Evolutionary conservation across 53 echinoderm and acorn worm species (phyloP).

Genomic region (Hippasteria phrygiana): DNA sequence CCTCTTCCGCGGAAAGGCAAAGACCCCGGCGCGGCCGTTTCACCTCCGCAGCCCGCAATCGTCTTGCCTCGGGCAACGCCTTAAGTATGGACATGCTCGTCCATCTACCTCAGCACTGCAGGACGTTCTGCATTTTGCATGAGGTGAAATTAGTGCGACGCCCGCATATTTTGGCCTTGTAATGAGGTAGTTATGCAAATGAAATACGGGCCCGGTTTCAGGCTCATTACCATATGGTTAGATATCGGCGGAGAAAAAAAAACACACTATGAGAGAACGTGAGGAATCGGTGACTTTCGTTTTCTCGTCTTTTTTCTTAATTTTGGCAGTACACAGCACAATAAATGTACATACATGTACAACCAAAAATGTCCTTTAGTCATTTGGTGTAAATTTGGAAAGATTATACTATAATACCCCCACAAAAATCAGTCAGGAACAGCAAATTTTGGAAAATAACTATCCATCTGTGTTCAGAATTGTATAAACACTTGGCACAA

Average conservation of each 20-base stretch:
- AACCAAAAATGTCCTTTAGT: too few species aligned
- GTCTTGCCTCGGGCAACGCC: slow-evolving; percentile 42
- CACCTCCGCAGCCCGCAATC: slow-evolving; percentile 2
- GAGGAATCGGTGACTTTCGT: background rate
- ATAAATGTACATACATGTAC: too few species aligned
- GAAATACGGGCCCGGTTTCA: slow-evolving; percentile 45
- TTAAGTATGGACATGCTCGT: slow-evolving; percentile 47
- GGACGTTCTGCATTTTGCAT: slow-evolving; percentile 54
- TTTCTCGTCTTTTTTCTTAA: background rate
- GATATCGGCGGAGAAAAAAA: slow-evolving; percentile 9
- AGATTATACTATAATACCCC: too few species aligned
- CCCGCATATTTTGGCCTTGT: slow-evolving; percentile 56
- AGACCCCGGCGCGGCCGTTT: background rate
- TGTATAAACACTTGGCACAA: too few species aligned
- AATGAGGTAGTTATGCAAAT: slow-evolving; percentile 64
- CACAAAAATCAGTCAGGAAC: too few species aligned
- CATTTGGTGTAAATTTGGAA: background rate
- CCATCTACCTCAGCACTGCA: slow-evolving; percentile 26
- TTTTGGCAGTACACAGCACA: too few species aligned
- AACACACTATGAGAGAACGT: background rate
- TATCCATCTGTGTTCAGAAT: too few species aligned
- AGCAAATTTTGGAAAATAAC: too few species aligned
- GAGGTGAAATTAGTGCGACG: slow-evolving; percentile 63
- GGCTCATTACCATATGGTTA: slow-evolving; percentile 47
- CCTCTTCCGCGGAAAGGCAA: background rate